Evolutionary conservation across 92 coral and sea anemone genomes (phyloP).

Genomic region (Montipora capitata): DNA sequence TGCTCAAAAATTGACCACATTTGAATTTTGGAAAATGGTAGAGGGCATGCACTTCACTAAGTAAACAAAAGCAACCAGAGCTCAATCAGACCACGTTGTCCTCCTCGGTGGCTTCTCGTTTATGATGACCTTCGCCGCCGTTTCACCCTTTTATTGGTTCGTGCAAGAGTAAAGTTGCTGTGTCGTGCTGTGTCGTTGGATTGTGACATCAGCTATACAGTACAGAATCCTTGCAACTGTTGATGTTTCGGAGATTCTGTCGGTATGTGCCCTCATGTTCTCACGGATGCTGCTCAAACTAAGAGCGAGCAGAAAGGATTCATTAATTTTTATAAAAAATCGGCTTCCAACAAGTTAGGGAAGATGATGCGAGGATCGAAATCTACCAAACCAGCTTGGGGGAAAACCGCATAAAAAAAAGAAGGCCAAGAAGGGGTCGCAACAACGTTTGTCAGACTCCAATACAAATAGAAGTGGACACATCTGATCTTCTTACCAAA

Average conservation of each 20-base stretch:
- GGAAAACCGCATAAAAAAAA: slow-evolving; percentile 27
- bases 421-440: slow-evolving; percentile 13
- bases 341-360: slow-evolving; percentile 6
- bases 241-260: not conserved
- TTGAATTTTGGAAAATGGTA: no score
- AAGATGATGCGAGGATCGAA: slow-evolving; percentile 14
- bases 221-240: no score
- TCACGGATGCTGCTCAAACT: slow-evolving; percentile 24
- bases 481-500: slow-evolving; percentile 32
- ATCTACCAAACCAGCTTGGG: slow-evolving; percentile 34
- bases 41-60: no score
- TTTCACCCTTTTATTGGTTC: no score
- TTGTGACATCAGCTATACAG: no score
- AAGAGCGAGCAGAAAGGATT: not conserved
- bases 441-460: slow-evolving; percentile 38
- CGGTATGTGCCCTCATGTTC: slow-evolving; percentile 33
- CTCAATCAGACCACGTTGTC: no score
- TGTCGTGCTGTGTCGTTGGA: no score
- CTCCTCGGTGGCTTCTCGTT: no score
- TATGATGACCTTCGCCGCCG: no score
- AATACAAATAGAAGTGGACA: slow-evolving; percentile 19
- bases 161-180: no score
- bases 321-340: not conserved
- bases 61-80: no score
- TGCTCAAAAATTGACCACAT: no score